Conservation (phyloP, 2,888 invertebrate genomes). For the Eupithecia dodoneata region DNA sequence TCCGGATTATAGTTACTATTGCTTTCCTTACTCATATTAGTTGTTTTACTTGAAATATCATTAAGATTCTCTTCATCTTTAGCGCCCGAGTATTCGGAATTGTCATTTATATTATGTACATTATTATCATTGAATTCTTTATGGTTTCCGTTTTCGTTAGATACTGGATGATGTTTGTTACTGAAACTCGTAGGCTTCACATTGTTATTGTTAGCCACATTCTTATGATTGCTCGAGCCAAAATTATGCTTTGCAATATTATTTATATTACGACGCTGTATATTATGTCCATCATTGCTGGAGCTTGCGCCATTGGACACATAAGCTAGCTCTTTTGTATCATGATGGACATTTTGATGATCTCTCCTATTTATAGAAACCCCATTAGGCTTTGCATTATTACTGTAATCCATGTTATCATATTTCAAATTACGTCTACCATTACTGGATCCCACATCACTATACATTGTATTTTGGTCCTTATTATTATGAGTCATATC, state of each 20-base stretch:
- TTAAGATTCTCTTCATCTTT: background rate
- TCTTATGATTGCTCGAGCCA: background rate
- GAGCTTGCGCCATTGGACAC: background rate
- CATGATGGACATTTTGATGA: background rate
- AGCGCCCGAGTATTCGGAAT: background rate
- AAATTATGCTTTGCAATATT: background rate
- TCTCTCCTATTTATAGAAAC: background rate
- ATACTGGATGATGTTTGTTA: background rate
- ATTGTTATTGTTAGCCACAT: background rate
- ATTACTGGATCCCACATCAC: background rate
- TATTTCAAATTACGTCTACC: background rate
- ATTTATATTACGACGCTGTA: background rate
- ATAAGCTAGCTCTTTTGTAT: background rate
- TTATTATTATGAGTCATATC: background rate
- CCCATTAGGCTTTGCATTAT: background rate
- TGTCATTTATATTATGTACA: background rate
- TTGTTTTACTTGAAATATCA: conserved; percentile 1
- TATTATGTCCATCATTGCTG: background rate
- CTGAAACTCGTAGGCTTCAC: background rate
- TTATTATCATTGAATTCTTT: background rate
- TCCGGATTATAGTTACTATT: background rate
- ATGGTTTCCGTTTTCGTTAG: background rate
- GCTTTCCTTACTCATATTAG: background rate
- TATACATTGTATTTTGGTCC: background rate
- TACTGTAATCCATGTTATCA: background rate